Percentiles rank a stretch among this genome's conserved stretches.
These are phyloP conservation scores for Planiliza haematocheilus DNA, from an alignment of 2,113 vertebrate species.

Conservation along the genomic window DNA sequence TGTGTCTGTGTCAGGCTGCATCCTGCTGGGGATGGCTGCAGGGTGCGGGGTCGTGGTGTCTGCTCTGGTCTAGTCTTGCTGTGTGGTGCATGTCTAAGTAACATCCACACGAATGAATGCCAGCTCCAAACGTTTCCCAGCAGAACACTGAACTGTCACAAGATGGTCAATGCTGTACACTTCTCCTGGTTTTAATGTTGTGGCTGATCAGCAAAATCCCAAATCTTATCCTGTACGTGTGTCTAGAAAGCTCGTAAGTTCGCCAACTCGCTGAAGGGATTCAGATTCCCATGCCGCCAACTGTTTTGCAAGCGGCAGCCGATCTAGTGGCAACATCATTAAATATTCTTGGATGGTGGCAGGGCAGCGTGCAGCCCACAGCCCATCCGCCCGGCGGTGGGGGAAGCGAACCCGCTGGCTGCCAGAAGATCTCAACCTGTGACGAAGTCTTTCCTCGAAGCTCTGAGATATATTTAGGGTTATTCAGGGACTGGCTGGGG, in stretches of 20 bases:
- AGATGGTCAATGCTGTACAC: too few species aligned
- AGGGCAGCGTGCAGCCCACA: background rate
- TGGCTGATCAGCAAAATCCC: too few species aligned
- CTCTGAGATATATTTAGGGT: background rate
- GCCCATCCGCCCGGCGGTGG: conserved; percentile 52
- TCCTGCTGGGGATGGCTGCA: too few species aligned
- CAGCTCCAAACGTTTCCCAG: too few species aligned
- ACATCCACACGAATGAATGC: too few species aligned
- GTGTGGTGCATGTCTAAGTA: too few species aligned
- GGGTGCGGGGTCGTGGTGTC: too few species aligned
- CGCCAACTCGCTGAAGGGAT: background rate
- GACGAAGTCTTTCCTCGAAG: background rate
- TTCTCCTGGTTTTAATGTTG: too few species aligned
- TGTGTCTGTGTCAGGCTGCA: too few species aligned
- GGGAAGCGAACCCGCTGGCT: conserved; percentile 10
- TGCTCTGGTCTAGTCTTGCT: too few species aligned
- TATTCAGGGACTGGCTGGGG: too few species aligned
- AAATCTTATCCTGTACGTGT: background rate
- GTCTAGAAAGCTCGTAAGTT: background rate
- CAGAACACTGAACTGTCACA: too few species aligned
- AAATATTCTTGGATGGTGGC: conserved; percentile 40
- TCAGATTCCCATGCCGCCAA: background rate
- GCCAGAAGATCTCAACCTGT: conserved; percentile 21
- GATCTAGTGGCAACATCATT: conserved; percentile 27
- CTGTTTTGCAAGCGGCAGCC: conserved; percentile 16